phyloP scores from a whole-genome alignment of 2,113 vertebrate genomes.

The Strigops habroptila region DNA sequence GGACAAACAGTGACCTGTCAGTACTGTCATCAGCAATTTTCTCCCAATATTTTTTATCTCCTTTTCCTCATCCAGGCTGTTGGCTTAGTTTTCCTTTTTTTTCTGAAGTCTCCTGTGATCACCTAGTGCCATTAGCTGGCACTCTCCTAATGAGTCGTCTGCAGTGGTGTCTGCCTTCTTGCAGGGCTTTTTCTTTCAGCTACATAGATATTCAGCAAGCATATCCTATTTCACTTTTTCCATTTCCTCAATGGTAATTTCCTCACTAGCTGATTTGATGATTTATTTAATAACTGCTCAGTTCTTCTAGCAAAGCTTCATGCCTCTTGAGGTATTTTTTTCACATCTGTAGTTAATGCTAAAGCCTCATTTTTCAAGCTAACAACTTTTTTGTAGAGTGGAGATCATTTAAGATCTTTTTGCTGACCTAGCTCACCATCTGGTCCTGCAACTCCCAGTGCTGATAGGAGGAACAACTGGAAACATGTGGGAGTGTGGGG shows the following conservation, averaged over 20 bases:
- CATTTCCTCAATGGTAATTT: not conserved
- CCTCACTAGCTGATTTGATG: not conserved
- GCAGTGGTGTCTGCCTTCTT: not conserved
- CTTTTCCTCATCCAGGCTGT: not conserved
- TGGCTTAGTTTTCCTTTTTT: not conserved
- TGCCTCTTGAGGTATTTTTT: not conserved
- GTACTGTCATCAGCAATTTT: not conserved
- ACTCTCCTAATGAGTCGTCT: rapidly evolving
- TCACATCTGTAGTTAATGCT: not conserved
- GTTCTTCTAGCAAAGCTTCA: not conserved
- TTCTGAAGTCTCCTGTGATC: not conserved
- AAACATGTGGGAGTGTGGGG: not conserved
- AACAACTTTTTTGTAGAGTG: not conserved
- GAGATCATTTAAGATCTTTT: not conserved
- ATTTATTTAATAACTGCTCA: not conserved
- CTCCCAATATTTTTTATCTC: not conserved
- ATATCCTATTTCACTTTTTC: not conserved
- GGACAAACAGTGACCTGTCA: not conserved
- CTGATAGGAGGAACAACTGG: not conserved
- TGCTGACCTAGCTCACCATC: not conserved
- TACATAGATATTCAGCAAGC: not conserved
- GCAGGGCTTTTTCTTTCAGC: not conserved
- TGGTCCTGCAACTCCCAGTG: not conserved
- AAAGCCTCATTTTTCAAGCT: not conserved
- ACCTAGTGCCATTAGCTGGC: not conserved